phyloP scores from a whole-genome alignment of 1,140 invertebrate genomes.

The Hyposmocoma kahamanoa region DNA sequence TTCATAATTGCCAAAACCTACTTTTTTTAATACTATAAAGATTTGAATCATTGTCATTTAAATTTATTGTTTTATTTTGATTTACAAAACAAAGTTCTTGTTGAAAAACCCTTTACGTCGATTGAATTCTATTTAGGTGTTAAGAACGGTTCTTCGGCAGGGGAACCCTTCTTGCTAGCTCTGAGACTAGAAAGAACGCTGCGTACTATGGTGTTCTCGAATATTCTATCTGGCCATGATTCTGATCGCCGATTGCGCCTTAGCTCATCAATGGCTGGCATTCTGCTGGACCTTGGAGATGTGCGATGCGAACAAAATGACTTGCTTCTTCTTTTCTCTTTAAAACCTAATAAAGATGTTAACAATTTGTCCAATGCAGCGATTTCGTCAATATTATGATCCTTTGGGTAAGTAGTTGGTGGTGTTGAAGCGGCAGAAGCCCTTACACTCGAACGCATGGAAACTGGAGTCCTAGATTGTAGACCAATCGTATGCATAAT shows the following conservation, averaged over 20 bases:
- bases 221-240: slow-evolving; percentile 55
- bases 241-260: slow-evolving; percentile 36
- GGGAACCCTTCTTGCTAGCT: slow-evolving; percentile 37
- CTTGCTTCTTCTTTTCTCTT: slow-evolving; percentile 32
- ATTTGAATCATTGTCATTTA: too few relatives aligned
- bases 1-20: too few relatives aligned
- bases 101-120: too few relatives aligned
- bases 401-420: slow-evolving; percentile 16
- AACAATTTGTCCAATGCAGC: slow-evolving; percentile 63
- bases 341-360: slow-evolving; percentile 52
- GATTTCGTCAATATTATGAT: slow-evolving; percentile 49
- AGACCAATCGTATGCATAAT: slow-evolving; percentile 52
- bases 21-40: too few relatives aligned
- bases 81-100: too few relatives aligned
- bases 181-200: slow-evolving; percentile 51
- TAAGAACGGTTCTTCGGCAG: slow-evolving; percentile 47
- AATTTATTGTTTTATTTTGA: too few relatives aligned
- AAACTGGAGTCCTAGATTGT: slow-evolving; percentile 34
- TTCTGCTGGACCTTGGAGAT: slow-evolving; percentile 42
- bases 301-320: slow-evolving; percentile 52
- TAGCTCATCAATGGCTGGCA: slow-evolving; percentile 27
- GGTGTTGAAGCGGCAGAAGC: slow-evolving; percentile 37
- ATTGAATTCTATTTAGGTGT: slow-evolving; percentile 53
- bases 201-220: slow-evolving; percentile 45
- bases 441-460: slow-evolving; percentile 36